These are phyloP conservation scores for Mesaphorura yosii DNA, from an alignment of 1,140 invertebrate genomes.

Conservation along the genomic window DNA sequence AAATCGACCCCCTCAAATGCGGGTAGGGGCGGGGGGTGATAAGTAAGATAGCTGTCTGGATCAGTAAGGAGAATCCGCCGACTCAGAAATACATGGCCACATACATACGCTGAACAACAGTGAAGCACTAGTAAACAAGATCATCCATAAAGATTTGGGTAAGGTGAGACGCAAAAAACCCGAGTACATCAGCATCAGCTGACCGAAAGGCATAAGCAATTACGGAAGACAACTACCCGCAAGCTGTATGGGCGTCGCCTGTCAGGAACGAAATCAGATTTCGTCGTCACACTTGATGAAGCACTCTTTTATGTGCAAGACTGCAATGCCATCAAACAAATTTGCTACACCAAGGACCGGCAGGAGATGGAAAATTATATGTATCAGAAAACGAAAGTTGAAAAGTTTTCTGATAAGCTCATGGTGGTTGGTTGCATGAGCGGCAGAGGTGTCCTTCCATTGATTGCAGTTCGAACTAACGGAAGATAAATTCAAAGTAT, in stretches of 20 bases:
- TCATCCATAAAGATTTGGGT: too few species aligned
- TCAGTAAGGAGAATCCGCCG: too few species aligned
- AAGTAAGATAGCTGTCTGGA: too few species aligned
- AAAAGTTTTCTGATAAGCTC: neutral
- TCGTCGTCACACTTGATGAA: slow-evolving; percentile 16
- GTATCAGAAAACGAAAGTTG: neutral
- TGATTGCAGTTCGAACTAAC: slow-evolving; percentile 1
- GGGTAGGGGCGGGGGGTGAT: too few species aligned
- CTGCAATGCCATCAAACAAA: too few species aligned
- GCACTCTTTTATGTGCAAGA: neutral
- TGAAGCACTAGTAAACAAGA: too few species aligned
- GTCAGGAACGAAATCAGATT: neutral
- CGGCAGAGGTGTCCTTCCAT: slow-evolving; percentile 1
- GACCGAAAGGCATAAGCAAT: neutral
- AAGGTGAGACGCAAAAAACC: too few species aligned
- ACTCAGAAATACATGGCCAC: too few species aligned
- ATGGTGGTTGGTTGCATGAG: slow-evolving; percentile 5
- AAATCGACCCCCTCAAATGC: too few species aligned
- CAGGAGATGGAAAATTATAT: neutral
- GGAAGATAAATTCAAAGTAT: slow-evolving; percentile 2
- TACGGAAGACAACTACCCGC: neutral
- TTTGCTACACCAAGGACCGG: neutral
- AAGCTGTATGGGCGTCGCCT: slow-evolving; percentile 7
- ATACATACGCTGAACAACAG: too few species aligned
- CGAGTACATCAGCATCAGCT: neutral